Base-by-base conservation (phyloP, 92 coral and sea anemone species). In the Phenganax marumi region DNA sequence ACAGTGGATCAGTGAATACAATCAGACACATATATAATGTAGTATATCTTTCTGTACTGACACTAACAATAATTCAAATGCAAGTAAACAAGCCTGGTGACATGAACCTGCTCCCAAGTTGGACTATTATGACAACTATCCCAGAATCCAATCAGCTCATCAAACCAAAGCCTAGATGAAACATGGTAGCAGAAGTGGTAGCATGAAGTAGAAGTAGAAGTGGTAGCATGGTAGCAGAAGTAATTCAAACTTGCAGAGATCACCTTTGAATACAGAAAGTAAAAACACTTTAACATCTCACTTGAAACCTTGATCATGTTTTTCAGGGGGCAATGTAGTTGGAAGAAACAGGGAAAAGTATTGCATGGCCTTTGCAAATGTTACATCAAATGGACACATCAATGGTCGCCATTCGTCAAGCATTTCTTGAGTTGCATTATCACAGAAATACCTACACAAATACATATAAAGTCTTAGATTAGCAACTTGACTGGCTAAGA, bases 321-420 rank as follows among this genome's bases (percentile, higher is more conserved):
- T 88, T 23, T 84, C 89, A 11, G 96, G 93, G 13, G 90, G 97
- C n/a, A 96, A 84, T 0, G 96, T 91, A 43, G 99, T 96, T 7
- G 99, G 99, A 52, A 96, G 83, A 68, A 96, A 96, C 69, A 92
- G 73, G 61, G 95, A 90, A 73, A 96, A 92, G 66, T 92, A 96
- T 46, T 89, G 93, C 88, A 95, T 86, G 19, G 97, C 99, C 74
- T 88, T 96, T 70, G 85, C 86, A 85, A 96, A 96, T 0, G 93
- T 90, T 18, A 88, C 86, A 84, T 96, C 99, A 83, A 89, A 96
- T 8, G 99, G 99, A 69, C 99, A 96, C 89, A 96, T 51, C 60
- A 92, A 77, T 1, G 99, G 99, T 39, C 94, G 87, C 99, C 99
- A 96, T 70, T 96, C 99, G 78, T 96, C 99, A 65, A 96, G 68